These are phyloP conservation scores for Siniperca undulata DNA, from an alignment of 2,797 vertebrate genomes.

Conservation along the genomic window DNA sequence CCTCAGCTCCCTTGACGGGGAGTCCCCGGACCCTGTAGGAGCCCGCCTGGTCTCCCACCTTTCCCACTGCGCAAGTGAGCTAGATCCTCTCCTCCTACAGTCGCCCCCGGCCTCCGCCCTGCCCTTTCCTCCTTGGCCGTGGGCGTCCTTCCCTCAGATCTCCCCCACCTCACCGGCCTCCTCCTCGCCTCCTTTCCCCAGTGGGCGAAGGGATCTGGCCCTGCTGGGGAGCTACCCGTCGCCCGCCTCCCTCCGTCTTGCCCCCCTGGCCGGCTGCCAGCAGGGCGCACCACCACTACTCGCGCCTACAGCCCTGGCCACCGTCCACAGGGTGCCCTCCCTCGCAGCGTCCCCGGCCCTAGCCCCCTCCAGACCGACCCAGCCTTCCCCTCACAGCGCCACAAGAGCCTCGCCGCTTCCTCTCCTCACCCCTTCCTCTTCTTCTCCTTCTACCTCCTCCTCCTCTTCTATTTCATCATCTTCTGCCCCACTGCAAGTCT, in stretches of 20 bases:
- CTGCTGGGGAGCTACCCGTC: slow-evolving; percentile 87
- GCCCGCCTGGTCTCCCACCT: slow-evolving; percentile 95
- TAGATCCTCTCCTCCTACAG: slow-evolving; percentile 89
- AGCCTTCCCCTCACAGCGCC: slow-evolving; percentile 81
- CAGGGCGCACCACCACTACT: slow-evolving; percentile 80
- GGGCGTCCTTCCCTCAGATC: slow-evolving; percentile 89
- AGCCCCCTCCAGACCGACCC: slow-evolving; percentile 77
- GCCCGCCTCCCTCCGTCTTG: slow-evolving; percentile 78
- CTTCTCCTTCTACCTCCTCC: slow-evolving; percentile 68
- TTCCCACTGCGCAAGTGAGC: slow-evolving; percentile 92
- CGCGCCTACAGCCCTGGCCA: slow-evolving; percentile 74
- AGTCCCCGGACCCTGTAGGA: slow-evolving; percentile 89
- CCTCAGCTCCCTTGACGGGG: slow-evolving; percentile 91
- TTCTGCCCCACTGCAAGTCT: slow-evolving; percentile 75
- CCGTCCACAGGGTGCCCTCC: slow-evolving; percentile 80
- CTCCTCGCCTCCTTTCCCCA: slow-evolving; percentile 78
- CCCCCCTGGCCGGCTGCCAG: slow-evolving; percentile 82
- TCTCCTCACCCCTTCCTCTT: slow-evolving; percentile 70
- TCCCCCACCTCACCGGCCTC: slow-evolving; percentile 70
- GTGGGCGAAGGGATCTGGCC: slow-evolving; percentile 84
- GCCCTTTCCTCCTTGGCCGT: slow-evolving; percentile 90
- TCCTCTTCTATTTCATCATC: slow-evolving; percentile 76
- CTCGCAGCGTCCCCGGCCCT: slow-evolving; percentile 67
- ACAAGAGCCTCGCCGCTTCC: slow-evolving; percentile 73
- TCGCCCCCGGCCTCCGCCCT: slow-evolving; percentile 82